A percentile compares a stretch with the other conserved stretches of the same genome.
These are phyloP conservation scores for Eleginops maclovinus DNA, from an alignment of 2,113 vertebrate species.

Conservation along the genomic window DNA sequence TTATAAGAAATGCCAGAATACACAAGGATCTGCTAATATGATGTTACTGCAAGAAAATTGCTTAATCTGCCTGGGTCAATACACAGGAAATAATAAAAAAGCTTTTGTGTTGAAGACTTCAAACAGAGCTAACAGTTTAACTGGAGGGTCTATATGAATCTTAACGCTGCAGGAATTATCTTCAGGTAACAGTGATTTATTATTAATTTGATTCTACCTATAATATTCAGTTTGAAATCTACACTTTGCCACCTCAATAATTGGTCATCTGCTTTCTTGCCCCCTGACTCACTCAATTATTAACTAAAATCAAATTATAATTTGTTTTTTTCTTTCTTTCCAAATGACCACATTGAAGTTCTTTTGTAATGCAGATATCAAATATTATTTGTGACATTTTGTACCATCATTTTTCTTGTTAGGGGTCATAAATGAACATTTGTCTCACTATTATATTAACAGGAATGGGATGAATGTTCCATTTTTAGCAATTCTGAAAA, in stretches of 20 bases:
- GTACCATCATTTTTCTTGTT: not conserved
- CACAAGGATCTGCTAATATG: constrained; percentile 1
- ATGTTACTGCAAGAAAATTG: not conserved
- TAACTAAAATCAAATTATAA: too few species aligned
- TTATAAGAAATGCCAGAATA: not conserved
- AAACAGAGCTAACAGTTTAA: not conserved
- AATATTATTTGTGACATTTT: not conserved
- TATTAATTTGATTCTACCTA: constrained; percentile 28
- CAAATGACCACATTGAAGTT: not conserved
- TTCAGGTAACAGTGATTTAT: constrained; percentile 23
- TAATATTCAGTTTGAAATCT: constrained; percentile 16
- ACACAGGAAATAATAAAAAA: not conserved
- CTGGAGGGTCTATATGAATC: constrained; percentile 1
- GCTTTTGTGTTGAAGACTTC: not conserved
- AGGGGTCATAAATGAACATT: not conserved
- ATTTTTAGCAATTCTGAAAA: not conserved
- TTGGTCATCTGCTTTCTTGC: not conserved
- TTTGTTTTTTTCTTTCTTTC: not conserved
- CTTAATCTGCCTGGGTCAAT: not conserved
- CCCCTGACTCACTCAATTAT: not conserved
- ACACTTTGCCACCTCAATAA: not conserved
- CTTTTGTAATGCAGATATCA: not conserved
- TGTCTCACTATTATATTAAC: not conserved
- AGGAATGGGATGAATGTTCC: not conserved
- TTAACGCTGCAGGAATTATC: constrained; percentile 25